These are phyloP conservation scores for Drosophila parvula DNA, from an alignment of 1,140 invertebrate genomes.

Conservation along the genomic window DNA sequence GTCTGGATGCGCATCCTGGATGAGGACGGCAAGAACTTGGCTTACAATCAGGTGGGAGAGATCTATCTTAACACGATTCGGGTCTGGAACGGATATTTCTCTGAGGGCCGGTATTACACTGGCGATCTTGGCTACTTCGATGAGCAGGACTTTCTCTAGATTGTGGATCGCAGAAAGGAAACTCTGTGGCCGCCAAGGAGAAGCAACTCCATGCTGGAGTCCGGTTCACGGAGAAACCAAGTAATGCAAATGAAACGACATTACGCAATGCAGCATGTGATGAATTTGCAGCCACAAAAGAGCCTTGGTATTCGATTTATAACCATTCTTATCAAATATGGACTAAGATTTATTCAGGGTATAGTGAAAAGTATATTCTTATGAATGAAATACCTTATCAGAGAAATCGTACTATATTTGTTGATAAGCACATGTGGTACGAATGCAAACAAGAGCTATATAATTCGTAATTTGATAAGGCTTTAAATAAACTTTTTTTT, in stretches of 20 bases:
- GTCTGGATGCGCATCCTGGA: constrained; percentile 69
- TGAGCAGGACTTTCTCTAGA: constrained; percentile 87
- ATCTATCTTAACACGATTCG: constrained; percentile 72
- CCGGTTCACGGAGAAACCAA: constrained; percentile 85
- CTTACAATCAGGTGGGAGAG: constrained; percentile 81
- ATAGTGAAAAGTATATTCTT: background rate
- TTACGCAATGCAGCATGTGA: constrained; percentile 84
- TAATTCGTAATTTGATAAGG: background rate
- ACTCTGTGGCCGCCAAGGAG: constrained; percentile 57
- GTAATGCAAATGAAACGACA: constrained; percentile 87
- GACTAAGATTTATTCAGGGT: background rate
- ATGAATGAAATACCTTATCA: constrained; percentile 26
- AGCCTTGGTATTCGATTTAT: background rate
- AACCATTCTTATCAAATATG: background rate
- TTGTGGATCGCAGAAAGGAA: constrained; percentile 90
- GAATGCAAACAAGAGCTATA: background rate
- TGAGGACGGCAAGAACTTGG: constrained; percentile 62
- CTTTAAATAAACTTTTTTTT: too few species aligned
- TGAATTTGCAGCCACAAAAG: constrained; percentile 3
- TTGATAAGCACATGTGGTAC: background rate
- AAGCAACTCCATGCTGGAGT: constrained; percentile 86
- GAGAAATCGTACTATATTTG: too few species aligned
- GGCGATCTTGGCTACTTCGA: constrained; percentile 91
- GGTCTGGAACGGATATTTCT: constrained; percentile 84
- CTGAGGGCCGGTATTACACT: constrained; percentile 90